These are phyloP conservation scores for Lagocephalus sceleratus DNA, from an alignment of 2,797 vertebrate genomes.

Conservation along the genomic window DNA sequence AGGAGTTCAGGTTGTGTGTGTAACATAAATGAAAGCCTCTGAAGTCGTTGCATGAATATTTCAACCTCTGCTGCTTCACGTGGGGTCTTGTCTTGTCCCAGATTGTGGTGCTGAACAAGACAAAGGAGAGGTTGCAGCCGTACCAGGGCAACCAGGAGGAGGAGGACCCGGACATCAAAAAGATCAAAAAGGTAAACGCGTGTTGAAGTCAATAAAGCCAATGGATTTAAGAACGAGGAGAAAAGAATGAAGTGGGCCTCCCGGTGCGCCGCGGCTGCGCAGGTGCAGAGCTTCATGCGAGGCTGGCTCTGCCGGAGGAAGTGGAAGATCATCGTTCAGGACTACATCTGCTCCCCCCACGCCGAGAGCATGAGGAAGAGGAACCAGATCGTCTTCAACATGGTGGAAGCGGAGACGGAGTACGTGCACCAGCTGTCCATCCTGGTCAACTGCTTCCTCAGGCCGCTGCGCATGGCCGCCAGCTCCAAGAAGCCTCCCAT, in stretches of 20 bases:
- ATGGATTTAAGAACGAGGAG: background rate
- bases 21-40: background rate
- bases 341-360: conserved; percentile 94
- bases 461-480: conserved; percentile 91
- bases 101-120: conserved; percentile 88
- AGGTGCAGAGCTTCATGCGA: conserved; percentile 96
- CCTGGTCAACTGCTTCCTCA: conserved; percentile 90
- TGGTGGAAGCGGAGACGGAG: conserved; percentile 92
- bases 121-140: conserved; percentile 86
- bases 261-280: conserved; percentile 4
- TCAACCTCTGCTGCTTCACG: conserved; percentile 12
- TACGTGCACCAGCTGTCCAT: conserved; percentile 85
- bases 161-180: conserved; percentile 94
- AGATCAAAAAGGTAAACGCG: conserved; percentile 90
- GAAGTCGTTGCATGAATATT: conserved; percentile 34
- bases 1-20: conserved; percentile 11
- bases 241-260: background rate
- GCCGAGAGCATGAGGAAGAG: conserved; percentile 96
- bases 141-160: conserved; percentile 86
- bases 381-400: conserved; percentile 96
- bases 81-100: conserved; percentile 50
- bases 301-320: conserved; percentile 94
- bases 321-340: conserved; percentile 97
- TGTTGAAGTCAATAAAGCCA: background rate
- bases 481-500: conserved; percentile 96